Evolutionary conservation across 35 echinoderm and acorn worm species (phyloP).

Genomic region (Amphiura filiformis): DNA sequence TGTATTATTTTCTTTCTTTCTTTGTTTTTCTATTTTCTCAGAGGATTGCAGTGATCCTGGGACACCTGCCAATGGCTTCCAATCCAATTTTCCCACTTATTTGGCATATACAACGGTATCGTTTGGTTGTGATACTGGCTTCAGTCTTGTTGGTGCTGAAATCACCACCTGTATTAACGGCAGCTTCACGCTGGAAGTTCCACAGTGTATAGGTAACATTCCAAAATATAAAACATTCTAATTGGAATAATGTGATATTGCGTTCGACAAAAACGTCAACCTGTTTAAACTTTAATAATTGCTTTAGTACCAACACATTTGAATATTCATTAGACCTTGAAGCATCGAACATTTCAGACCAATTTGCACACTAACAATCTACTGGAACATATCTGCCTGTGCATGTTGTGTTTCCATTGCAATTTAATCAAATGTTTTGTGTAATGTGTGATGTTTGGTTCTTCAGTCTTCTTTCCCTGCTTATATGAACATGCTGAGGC

Average conservation of each 20-base stretch:
- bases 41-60: conserved; percentile 63
- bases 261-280: neutral
- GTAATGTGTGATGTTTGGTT: no score
- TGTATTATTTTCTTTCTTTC: no score
- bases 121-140: conserved; percentile 41
- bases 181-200: conserved; percentile 15
- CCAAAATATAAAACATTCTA: neutral
- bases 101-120: conserved; percentile 47
- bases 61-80: conserved; percentile 28
- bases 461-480: no score
- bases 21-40: conserved; percentile 26
- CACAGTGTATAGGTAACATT: conserved; percentile 53
- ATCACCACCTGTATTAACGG: conserved; percentile 31
- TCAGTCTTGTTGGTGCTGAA: conserved; percentile 57
- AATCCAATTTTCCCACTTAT: conserved; percentile 44
- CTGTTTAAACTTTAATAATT: neutral
- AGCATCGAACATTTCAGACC: no score
- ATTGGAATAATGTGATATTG: neutral
- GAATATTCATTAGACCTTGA: no score
- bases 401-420: no score
- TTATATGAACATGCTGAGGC: no score
- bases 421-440: no score
- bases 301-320: no score
- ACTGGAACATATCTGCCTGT: no score
- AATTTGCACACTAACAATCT: no score